Percentiles rank a stretch among this genome's conserved stretches.
phyloP scores from a whole-genome alignment of 2,888 invertebrate genomes.

The Callosobruchus maculatus region DNA sequence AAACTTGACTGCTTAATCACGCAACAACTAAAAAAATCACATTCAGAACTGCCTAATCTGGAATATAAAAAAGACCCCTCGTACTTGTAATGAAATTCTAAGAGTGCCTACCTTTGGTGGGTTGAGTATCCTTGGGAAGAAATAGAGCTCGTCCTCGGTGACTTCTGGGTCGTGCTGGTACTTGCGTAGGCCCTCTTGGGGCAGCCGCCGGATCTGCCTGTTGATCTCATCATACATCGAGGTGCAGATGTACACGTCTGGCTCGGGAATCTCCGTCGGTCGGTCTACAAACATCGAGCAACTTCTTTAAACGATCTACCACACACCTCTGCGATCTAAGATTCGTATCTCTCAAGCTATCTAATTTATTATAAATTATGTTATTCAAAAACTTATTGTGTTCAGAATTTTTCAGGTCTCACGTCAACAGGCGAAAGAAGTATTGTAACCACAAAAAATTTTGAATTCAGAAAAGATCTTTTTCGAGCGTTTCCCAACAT shows the following conservation, averaged over 20 bases:
- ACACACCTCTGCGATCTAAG: not conserved
- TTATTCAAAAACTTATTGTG: too few relatives aligned
- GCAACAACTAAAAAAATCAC: not conserved
- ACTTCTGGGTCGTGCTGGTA: conserved; percentile 78
- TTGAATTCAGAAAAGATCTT: too few relatives aligned
- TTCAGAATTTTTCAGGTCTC: too few relatives aligned
- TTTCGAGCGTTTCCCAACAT: too few relatives aligned
- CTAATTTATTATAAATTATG: too few relatives aligned
- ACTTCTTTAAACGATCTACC: not conserved
- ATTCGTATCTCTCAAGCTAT: too few relatives aligned
- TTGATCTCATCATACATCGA: conserved; percentile 87
- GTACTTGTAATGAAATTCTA: not conserved
- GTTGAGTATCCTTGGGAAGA: conserved; percentile 68
- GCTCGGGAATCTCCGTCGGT: conserved; percentile 89
- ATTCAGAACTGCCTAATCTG: not conserved
- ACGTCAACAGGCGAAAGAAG: too few relatives aligned
- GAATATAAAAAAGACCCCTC: not conserved
- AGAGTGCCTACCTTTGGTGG: conserved; percentile 56
- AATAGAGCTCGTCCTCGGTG: conserved; percentile 89
- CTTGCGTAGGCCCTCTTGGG: conserved; percentile 70
- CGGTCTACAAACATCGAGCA: conserved; percentile 59
- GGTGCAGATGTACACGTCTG: conserved; percentile 90
- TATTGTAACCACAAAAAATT: too few relatives aligned
- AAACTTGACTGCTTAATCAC: too few relatives aligned
- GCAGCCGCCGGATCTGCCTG: conserved; percentile 69